phyloP scores from a whole-genome alignment of 2,113 vertebrate genomes.

The Panurus biarmicus region DNA sequence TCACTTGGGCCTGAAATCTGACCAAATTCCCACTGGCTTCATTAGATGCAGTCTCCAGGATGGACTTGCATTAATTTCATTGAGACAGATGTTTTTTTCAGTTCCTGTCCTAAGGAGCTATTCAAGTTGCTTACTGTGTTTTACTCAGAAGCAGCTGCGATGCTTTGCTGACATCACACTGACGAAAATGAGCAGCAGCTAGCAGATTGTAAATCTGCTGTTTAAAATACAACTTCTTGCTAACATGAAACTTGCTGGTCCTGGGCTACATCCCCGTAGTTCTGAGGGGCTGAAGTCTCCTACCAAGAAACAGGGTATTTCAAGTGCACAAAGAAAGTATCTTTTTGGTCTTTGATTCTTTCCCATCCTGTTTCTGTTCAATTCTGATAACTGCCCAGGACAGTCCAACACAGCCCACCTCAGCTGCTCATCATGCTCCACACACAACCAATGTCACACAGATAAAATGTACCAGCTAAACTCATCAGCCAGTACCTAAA shows the following conservation, averaged over 20 bases:
- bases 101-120: not conserved
- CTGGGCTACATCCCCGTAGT: not conserved
- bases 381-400: not conserved
- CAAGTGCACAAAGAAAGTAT: not conserved
- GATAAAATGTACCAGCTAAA: not conserved
- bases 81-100: not conserved
- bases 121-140: not conserved
- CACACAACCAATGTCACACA: accelerated
- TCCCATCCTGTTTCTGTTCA: not conserved
- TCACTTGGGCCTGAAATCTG: not conserved
- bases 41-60: not conserved
- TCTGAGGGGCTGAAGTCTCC: not conserved
- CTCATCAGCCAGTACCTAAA: not conserved
- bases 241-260: not conserved
- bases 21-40: not conserved
- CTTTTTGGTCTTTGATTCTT: not conserved
- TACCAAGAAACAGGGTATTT: not conserved
- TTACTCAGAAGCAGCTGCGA: not conserved
- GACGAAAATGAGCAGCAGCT: not conserved
- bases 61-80: not conserved
- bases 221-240: not conserved
- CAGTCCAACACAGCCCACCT: not conserved
- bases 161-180: not conserved
- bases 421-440: not conserved
- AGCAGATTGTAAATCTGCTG: not conserved